phyloP scores from a whole-genome alignment of 2,888 invertebrate genomes.

The Pammene fasciana region DNA sequence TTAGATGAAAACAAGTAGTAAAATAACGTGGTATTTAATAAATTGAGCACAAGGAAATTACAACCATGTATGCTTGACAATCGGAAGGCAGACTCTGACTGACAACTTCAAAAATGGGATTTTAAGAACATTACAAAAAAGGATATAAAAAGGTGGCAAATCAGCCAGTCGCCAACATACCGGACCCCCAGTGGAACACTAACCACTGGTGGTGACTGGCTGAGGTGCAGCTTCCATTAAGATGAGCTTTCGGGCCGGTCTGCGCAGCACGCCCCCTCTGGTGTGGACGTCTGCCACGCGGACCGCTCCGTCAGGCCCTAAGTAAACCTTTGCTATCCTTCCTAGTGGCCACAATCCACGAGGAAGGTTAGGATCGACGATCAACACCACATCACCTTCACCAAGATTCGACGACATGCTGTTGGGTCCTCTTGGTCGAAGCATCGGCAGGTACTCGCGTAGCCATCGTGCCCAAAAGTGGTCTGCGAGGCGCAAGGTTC shows the following conservation, averaged over 20 bases:
- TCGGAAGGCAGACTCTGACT: too few species aligned
- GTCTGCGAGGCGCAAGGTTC: conserved; percentile 13
- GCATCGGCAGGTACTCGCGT: conserved; percentile 15
- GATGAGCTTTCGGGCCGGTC: conserved; percentile 8
- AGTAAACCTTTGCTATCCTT: conserved; percentile 15
- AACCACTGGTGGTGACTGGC: conserved; percentile 15
- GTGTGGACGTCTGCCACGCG: conserved; percentile 22
- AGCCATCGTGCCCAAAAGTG: conserved; percentile 30
- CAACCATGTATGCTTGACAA: too few species aligned
- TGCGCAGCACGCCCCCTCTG: too few species aligned
- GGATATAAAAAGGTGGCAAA: too few species aligned
- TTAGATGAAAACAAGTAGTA: too few species aligned
- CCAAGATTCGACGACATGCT: neutral
- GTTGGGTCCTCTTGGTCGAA: too few species aligned
- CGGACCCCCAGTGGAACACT: conserved; percentile 20
- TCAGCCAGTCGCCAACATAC: too few species aligned
- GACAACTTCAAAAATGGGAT: too few species aligned
- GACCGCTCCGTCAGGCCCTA: conserved; percentile 22
- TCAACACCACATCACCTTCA: conserved; percentile 22
- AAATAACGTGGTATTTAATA: too few species aligned
- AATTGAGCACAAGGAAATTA: too few species aligned
- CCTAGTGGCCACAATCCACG: conserved; percentile 23
- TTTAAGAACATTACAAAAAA: too few species aligned
- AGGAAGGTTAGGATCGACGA: conserved; percentile 20
- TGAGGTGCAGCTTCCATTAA: conserved; percentile 4